These are phyloP conservation scores for Melanerpes aurifrons DNA, from an alignment of 2,113 vertebrate species.

Conservation along the genomic window DNA sequence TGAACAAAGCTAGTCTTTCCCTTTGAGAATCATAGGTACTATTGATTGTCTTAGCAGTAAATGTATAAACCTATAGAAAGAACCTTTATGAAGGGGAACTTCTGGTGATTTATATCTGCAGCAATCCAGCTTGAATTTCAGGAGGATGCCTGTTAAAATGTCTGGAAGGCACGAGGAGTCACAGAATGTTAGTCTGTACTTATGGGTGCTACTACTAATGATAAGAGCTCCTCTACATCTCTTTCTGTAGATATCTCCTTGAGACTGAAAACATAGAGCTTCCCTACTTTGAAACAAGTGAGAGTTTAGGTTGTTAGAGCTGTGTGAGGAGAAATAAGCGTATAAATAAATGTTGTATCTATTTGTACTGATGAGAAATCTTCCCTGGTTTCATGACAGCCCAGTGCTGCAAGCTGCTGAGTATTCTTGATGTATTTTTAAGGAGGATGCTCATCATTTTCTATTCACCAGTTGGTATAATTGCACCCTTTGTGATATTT, in stretches of 20 bases:
- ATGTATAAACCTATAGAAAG: conserved; percentile 23
- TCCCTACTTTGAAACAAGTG: neutral
- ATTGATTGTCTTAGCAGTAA: conserved; percentile 53
- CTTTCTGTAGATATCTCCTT: neutral
- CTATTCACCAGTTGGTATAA: neutral
- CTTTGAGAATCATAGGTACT: conserved; percentile 26
- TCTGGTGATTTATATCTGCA: conserved; percentile 51
- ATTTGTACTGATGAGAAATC: neutral
- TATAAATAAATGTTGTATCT: neutral
- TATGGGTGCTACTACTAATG: neutral
- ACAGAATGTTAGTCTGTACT: neutral
- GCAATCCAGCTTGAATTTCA: conserved; percentile 17
- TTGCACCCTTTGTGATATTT: neutral
- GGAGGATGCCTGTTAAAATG: conserved; percentile 33
- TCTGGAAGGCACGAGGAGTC: conserved; percentile 14
- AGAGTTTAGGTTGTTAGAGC: neutral
- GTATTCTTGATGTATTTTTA: rapidly evolving
- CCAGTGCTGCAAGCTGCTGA: neutral
- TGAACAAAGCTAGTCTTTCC: conserved; percentile 27
- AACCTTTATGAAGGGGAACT: conserved; percentile 21
- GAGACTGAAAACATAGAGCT: neutral
- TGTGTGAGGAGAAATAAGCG: neutral
- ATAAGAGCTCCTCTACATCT: neutral
- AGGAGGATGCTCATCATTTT: neutral
- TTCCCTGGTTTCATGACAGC: neutral